Base-by-base conservation (phyloP, 2,797 vertebrate genomes). In the Notamacropus eugenii region DNA sequence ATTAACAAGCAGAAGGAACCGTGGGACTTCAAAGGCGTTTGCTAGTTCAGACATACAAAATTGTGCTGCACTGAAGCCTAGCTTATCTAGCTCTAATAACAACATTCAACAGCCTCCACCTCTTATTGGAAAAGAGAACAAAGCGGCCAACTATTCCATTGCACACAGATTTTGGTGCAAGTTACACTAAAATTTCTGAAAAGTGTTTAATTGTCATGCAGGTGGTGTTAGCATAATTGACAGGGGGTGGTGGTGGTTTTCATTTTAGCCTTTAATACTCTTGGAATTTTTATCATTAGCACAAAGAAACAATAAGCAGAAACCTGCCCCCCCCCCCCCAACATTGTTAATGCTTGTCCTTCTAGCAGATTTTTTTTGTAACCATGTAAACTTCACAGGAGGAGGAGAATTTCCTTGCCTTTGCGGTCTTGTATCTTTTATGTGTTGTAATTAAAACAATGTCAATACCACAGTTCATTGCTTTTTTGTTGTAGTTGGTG, bases 31-130 rank as follows among this genome's bases (percentile, higher is more conserved):
- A 99, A 99, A 99, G 98, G 99, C 98, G 98, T 98, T 98, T 98
- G 95, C 98, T 97, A 98, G 98, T 99, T 98, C 98, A 98, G 98
- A 98, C 97, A 97, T 98, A 98, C 98, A 98, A 98, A 98, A 98
- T 98, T 97, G 96, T 97, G 98, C 98, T 97, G 96, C 98, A 97
- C 98, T 98, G 98, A 99, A 99, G 99, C 99, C 99, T 98, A 98
- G 99, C 99, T 99, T 99, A 99, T 99, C 99, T 99, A 97, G 98
- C 98, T 97, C 98, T 99, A 99, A 99, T 99, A 99, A 99, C 98
- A 98, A 97, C 98, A 98, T 98, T 98, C 99, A 98, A 99, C 98
- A 98, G 98, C 98, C 98, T 98, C 97, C 97, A 98, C 96, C 96
- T 98, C 98, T 98, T 99, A 98, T 98, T 98, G 98, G 98, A 97